Evolutionary conservation across 1,140 invertebrate genomes (phyloP).

Genomic region (Sycobia sp.): DNA sequence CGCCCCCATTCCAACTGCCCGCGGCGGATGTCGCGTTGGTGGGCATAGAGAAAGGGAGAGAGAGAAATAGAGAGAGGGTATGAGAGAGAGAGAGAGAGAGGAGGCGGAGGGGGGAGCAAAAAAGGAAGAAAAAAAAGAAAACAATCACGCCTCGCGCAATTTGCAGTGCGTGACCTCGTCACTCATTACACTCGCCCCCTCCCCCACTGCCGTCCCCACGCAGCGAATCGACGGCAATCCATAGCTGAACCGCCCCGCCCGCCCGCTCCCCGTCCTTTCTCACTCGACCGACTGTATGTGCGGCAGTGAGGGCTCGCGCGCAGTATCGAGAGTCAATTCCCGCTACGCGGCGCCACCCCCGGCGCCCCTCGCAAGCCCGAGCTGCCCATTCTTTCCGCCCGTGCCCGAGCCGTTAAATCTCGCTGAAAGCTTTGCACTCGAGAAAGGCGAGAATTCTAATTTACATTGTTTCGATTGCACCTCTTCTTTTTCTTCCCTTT

Average conservation of each 20-base stretch:
- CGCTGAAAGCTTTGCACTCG: background rate
- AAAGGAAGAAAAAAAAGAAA: background rate
- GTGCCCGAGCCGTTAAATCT: background rate
- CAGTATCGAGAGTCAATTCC: conserved; percentile 7
- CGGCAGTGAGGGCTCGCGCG: background rate
- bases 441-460: conserved; percentile 14
- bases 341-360: background rate
- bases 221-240: conserved; percentile 11
- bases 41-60: too few relatives aligned
- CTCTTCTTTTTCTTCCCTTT: background rate
- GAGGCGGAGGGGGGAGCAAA: too few relatives aligned
- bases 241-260: background rate
- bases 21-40: too few relatives aligned
- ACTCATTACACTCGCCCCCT: conserved; percentile 11
- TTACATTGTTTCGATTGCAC: background rate
- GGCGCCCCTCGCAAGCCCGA: background rate
- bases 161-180: conserved; percentile 15
- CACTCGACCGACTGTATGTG: background rate
- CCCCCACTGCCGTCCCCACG: too few relatives aligned
- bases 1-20: too few relatives aligned
- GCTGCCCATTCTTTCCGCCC: conserved; percentile 3
- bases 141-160: background rate
- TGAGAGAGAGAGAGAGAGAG: too few relatives aligned
- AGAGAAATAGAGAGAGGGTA: too few relatives aligned
- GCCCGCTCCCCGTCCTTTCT: too few relatives aligned